Evolutionary conservation across 1,140 invertebrate species (phyloP), one percentile per base, ranked within the genome.

Genomic region (Drosophila eugracilis): DNA sequence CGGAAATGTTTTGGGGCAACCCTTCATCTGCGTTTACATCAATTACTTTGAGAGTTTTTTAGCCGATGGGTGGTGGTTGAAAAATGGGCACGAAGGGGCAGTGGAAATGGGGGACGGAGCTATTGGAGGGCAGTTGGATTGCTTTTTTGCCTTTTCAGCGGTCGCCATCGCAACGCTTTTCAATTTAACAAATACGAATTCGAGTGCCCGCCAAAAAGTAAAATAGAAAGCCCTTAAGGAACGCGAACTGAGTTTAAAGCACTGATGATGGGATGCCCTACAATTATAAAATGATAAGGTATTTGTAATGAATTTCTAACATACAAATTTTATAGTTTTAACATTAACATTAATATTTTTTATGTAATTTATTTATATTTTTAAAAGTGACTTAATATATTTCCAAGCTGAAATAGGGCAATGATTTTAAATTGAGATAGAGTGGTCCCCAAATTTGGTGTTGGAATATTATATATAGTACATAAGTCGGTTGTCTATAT

Each of bases 31-130:
- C 48, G 65, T 62, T 84, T 67, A 81, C 80, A 86, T 88, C 81
- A 86, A 86, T 86, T 88, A 86, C 83, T 77, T 77, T 85, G 62
- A 86, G 75, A 73, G 81, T 79, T 75, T 75, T 75, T 66, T 52
- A 21, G 55, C 17, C 22, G 24, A 28, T 22, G 28, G 54, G 32
- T 7, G n/a, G n/a, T n/a, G 30, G 45, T 7, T 19, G 44, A 15
- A 12, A 37, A 28, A 45, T 10, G 4, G 14, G 6, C n/a, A 7
- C 21, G 37, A n/a, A n/a, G 28, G 2, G 6, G 58, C 9, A 17
- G 7, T 30, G 54, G 17, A 6, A 37, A 28, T 26, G 26, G 24
- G 26, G 24, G 21, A 21, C 28, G 6, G 19, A 17, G 45, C 45
- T 44, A 34, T 65, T 22, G 36, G 28, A 52, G 60, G 67, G 22